Conservation (phyloP, 2,113 vertebrate genomes). For the Peromyscus polionotus region DNA sequence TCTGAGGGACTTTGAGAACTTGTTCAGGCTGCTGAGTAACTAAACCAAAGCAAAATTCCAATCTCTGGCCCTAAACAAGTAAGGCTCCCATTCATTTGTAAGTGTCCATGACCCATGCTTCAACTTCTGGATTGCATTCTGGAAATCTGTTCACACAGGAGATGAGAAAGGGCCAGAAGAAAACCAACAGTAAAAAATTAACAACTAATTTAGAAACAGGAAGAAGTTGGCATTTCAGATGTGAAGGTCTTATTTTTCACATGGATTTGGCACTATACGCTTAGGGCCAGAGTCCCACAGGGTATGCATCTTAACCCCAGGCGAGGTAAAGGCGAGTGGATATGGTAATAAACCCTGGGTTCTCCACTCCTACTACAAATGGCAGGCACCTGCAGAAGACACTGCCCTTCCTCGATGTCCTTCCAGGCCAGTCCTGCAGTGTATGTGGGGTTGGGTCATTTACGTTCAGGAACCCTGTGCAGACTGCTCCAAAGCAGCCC, state of each 20-base stretch:
- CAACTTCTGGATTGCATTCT: background rate
- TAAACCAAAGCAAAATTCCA: background rate
- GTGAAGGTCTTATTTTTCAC: background rate
- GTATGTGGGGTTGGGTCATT: constrained; percentile 47
- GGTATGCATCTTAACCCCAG: constrained; percentile 80
- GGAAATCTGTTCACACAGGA: background rate
- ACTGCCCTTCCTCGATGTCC: constrained; percentile 10
- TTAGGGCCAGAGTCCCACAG: constrained; percentile 69
- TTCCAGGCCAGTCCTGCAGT: constrained; percentile 28
- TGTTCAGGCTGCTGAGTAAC: background rate
- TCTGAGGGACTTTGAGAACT: background rate
- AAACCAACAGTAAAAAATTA: background rate
- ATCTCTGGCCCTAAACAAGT: background rate
- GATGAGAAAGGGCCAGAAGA: rapidly evolving
- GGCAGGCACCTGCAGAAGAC: constrained; percentile 18
- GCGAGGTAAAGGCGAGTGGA: constrained; percentile 83
- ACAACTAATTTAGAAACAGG: background rate
- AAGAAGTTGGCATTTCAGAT: background rate
- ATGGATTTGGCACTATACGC: constrained; percentile 74
- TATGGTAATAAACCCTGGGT: constrained; percentile 31
- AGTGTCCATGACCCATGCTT: background rate
- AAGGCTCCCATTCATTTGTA: background rate
- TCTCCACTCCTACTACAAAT: background rate
- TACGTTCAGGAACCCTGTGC: constrained; percentile 66
- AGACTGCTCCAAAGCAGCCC: constrained; percentile 44